Conservation (phyloP, 2,113 vertebrate genomes). For the Cichladusa arquata region DNA sequence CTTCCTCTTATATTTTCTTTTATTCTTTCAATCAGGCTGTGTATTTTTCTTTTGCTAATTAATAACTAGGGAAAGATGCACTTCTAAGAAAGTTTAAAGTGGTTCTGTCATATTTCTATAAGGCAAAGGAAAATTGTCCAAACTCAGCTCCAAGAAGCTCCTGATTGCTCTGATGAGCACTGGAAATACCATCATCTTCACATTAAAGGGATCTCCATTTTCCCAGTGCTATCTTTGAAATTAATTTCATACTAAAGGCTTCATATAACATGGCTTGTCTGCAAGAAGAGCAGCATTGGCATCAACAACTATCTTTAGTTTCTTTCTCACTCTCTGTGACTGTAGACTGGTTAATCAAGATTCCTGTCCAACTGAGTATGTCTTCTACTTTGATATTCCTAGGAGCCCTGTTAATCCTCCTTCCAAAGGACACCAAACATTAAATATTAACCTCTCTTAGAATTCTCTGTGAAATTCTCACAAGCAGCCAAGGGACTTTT, state of each 20-base stretch:
- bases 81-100: not conserved
- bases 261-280: not conserved
- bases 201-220: not conserved
- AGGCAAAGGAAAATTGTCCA: not conserved
- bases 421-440: not conserved
- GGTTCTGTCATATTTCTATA: not conserved
- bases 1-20: not conserved
- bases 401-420: slow-evolving; percentile 27
- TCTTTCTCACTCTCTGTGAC: not conserved
- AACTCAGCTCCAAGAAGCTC: not conserved
- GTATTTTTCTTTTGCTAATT: slow-evolving; percentile 1
- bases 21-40: not conserved
- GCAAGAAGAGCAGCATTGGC: not conserved
- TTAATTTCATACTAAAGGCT: not conserved
- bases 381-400: not conserved
- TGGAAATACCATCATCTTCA: not conserved
- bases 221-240: not conserved
- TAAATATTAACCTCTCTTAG: slow-evolving; percentile 11
- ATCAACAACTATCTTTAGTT: slow-evolving; percentile 20
- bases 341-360: not conserved
- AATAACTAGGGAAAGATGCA: not conserved
- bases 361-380: not conserved
- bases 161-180: not conserved
- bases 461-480: slow-evolving; percentile 30
- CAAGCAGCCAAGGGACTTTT: slow-evolving; percentile 33